Percentiles rank a stretch among this genome's conserved stretches.
Conservation (phyloP, 2,888 invertebrate species). For the Andrena camellia region DNA sequence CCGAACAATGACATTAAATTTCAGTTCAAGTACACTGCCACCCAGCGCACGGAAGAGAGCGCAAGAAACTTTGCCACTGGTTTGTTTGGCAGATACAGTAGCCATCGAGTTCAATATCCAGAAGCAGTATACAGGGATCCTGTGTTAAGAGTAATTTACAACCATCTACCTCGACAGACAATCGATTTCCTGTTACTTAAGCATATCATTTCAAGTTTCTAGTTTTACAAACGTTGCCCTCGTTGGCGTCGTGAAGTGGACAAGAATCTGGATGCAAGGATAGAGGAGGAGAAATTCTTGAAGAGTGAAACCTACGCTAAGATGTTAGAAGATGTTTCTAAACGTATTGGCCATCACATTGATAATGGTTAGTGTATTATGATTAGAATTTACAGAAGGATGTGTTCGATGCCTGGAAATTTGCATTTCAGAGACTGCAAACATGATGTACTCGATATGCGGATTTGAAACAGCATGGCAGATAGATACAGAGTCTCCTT, state of each 20-base stretch:
- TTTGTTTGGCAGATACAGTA: constrained; percentile 89
- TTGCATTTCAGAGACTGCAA: constrained; percentile 86
- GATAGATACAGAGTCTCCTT: constrained; percentile 88
- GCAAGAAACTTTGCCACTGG: constrained; percentile 91
- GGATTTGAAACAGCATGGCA: constrained; percentile 94
- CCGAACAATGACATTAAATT: constrained; percentile 71
- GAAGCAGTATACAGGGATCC: constrained; percentile 89
- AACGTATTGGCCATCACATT: constrained; percentile 87
- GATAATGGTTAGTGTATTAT: constrained; percentile 77
- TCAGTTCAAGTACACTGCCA: constrained; percentile 92
- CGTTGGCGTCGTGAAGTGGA: constrained; percentile 90
- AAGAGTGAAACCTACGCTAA: constrained; percentile 87
- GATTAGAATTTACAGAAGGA: constrained; percentile 6
- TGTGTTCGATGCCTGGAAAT: neutral
- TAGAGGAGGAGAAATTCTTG: constrained; percentile 87
- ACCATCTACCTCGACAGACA: neutral
- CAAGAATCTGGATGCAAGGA: constrained; percentile 88
- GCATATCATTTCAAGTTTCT: constrained; percentile 81
- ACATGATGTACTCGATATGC: constrained; percentile 91
- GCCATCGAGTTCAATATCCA: constrained; percentile 88
- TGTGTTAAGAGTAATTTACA: constrained; percentile 88
- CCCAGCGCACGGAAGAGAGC: constrained; percentile 91
- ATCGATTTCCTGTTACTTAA: constrained; percentile 18
- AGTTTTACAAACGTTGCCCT: constrained; percentile 93
- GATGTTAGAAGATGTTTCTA: constrained; percentile 87